phyloP scores from a whole-genome alignment of 37 sponge, comb jelly and placozoan genomes.

The Geodia barretti region DNA sequence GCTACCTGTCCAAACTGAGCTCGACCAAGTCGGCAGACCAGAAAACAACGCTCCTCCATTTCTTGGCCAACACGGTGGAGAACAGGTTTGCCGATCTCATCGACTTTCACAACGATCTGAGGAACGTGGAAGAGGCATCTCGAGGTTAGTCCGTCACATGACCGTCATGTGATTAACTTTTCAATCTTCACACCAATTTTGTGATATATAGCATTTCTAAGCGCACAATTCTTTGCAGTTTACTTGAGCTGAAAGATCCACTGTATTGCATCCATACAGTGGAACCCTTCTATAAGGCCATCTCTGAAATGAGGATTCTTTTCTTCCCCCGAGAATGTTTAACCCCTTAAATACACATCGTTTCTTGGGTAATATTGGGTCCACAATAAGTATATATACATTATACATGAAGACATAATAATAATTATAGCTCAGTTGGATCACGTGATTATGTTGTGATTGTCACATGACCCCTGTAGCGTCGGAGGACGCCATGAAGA shows the following conservation, averaged over 20 bases:
- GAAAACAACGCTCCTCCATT: constrained; percentile 93
- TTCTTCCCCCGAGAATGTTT: no score
- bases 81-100: constrained; percentile 74
- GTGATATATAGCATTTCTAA: background rate
- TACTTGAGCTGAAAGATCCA: no score
- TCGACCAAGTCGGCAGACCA: constrained; percentile 92
- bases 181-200: background rate
- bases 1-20: constrained; percentile 91
- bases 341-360: no score
- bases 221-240: no score
- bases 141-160: constrained; percentile 49
- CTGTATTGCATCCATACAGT: no score
- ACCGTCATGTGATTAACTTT: background rate
- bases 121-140: constrained; percentile 82
- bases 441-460: background rate
- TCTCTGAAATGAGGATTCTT: no score
- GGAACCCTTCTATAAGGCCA: no score
- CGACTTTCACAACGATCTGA: constrained; percentile 72
- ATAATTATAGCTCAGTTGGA: background rate
- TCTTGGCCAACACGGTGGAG: constrained; percentile 86
- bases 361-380: no score
- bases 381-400: no score
- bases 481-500: constrained; percentile 66
- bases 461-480: constrained; percentile 32
- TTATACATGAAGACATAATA: no score